Evolutionary conservation across 2,797 vertebrate genomes (phyloP), one percentile per base, ranked within the genome.

Genomic region (Bradypodion pumilum): DNA sequence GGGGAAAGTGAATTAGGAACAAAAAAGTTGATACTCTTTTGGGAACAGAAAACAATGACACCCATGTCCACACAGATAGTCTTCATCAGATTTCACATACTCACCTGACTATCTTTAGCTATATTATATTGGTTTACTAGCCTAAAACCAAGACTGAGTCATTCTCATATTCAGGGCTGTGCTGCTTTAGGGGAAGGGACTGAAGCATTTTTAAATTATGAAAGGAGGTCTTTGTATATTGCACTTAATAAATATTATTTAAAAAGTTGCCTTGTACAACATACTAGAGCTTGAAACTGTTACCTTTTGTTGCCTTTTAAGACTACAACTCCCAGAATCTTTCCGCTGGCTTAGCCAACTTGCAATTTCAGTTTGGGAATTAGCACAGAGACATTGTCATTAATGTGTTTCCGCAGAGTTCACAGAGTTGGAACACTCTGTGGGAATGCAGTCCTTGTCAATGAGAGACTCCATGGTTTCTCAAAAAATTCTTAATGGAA

Each of bases 401-500:
- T 92, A 91, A 94, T 83, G 72, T 52, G 32, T 94, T 95, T 94
- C 93, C 40, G 9, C 21, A 21, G 52, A 56, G 13, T 23, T 40
- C 69, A 73, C 92, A 94, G 89, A 92, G 44, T 87, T 92, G 93
- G 93, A 92, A 92, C 79, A 42, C 78, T 25, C 75, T 93, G 91
- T 95, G 94, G 93, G 94, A 95, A 93, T 90, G 72, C 83, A 81
- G 77, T 86, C 80, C 56, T 74, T 56, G 68, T 91, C 89, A 92
- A 89, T 82, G 88, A 91, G 83, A 23, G 19, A 62, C 83, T 93
- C 91, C 87, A 90, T 81, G 82, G 84, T 93, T 94, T 87, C 89
- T 91, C 87, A 87, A 93, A 94, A 70, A 87, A 87, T 74, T 86
- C 85, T 84, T 92, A 94, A 93, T 93, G 92, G 90, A 94, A 95